Percentiles rank a stretch among this genome's conserved stretches.
These are phyloP conservation scores for Toxonevra muliebris DNA, from an alignment of 2,888 invertebrate genomes.

Conservation along the genomic window DNA sequence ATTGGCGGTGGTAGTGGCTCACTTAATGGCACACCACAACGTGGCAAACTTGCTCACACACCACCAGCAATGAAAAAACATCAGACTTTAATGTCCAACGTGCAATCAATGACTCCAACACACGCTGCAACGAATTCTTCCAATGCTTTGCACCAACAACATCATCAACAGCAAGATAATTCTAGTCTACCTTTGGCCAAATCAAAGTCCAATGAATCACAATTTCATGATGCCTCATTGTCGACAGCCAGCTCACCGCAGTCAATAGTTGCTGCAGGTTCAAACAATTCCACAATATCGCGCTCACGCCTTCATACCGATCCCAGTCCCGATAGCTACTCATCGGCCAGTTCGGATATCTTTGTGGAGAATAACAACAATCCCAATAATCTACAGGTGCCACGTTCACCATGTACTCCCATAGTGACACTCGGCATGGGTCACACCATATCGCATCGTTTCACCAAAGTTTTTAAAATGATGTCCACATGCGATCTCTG, in stretches of 20 bases:
- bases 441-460: slow-evolving; percentile 89
- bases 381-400: slow-evolving; percentile 65
- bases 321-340: slow-evolving; percentile 63
- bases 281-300: slow-evolving; percentile 37
- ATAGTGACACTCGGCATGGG: slow-evolving; percentile 83
- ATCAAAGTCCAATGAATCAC: slow-evolving; percentile 92
- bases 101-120: slow-evolving; percentile 55
- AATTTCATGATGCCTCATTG: slow-evolving; percentile 68
- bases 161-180: slow-evolving; percentile 35
- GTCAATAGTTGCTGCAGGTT: slow-evolving; percentile 36
- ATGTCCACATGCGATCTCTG: slow-evolving; percentile 91
- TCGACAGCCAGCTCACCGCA: slow-evolving; percentile 59
- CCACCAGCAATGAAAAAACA: slow-evolving; percentile 83
- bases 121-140: slow-evolving; percentile 36
- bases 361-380: slow-evolving; percentile 52
- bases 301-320: slow-evolving; percentile 63
- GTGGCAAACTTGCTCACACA: slow-evolving; percentile 64
- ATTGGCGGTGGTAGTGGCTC: slow-evolving; percentile 45
- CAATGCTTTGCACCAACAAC: slow-evolving; percentile 5
- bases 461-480: slow-evolving; percentile 87
- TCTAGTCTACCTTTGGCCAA: slow-evolving; percentile 72
- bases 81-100: slow-evolving; percentile 68
- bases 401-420: slow-evolving; percentile 78
- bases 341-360: slow-evolving; percentile 59
- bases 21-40: slow-evolving; percentile 57